A percentile compares a stretch with the other conserved stretches of the same genome.
Evolutionary conservation across 2,113 vertebrate species (phyloP).

Genomic region (Tachycineta bicolor): DNA sequence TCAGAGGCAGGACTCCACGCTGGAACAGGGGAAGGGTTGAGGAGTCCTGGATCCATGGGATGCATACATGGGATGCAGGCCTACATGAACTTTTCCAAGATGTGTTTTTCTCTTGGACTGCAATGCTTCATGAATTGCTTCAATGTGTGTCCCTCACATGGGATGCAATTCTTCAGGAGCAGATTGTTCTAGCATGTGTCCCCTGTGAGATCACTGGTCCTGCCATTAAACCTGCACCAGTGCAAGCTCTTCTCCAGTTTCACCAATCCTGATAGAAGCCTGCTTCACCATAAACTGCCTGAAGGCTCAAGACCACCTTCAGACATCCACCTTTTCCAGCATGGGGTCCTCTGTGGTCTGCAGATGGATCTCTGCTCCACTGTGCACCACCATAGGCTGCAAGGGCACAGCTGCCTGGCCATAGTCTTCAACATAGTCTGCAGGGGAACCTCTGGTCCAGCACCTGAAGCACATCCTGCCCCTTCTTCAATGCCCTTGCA

Average conservation of each 20-base stretch:
- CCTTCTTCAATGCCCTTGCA: neutral
- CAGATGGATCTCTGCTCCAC: neutral
- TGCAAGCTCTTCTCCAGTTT: neutral
- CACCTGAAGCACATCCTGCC: neutral
- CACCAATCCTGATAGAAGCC: neutral
- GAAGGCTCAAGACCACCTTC: neutral
- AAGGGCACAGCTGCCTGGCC: too few species aligned
- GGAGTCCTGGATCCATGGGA: too few species aligned
- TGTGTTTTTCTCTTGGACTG: neutral
- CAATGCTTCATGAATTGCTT: neutral
- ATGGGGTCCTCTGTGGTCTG: neutral
- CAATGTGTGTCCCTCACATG: neutral
- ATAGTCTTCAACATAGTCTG: neutral
- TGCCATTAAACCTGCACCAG: neutral
- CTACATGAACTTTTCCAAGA: neutral
- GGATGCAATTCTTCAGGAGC: neutral
- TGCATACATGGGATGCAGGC: neutral
- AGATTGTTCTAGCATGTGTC: neutral
- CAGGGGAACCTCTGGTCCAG: neutral
- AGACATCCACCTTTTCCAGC: neutral
- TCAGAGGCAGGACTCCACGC: neutral
- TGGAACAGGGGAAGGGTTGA: too few species aligned
- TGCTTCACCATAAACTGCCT: neutral
- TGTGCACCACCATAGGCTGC: neutral
- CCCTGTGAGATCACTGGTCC: neutral